Evolutionary conservation across 2,797 vertebrate species (phyloP).

Genomic region (Erpetoichthys calabaricus): DNA sequence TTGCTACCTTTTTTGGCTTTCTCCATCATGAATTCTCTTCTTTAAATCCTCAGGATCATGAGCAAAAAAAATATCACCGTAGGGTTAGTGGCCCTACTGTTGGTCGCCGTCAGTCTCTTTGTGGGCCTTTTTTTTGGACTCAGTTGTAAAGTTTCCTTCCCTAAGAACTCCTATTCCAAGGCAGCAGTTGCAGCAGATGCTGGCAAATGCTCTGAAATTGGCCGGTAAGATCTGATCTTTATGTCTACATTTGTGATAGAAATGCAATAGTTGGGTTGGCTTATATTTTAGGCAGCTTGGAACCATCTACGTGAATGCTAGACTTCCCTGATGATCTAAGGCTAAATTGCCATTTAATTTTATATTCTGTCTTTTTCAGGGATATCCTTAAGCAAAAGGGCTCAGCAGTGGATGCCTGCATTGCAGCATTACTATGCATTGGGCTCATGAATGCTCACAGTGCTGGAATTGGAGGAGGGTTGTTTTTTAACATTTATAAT

Average conservation of each 20-base stretch:
- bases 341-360: no score
- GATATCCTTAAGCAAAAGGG: constrained; percentile 64
- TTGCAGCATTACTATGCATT: constrained; percentile 71
- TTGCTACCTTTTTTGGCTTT: no score
- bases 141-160: neutral
- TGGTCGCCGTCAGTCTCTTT: neutral
- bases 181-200: constrained; percentile 1
- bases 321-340: no score
- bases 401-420: constrained; percentile 72
- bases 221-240: neutral
- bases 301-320: no score
- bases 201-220: neutral
- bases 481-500: constrained; percentile 73
- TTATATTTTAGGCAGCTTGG: no score
- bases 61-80: neutral
- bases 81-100: neutral
- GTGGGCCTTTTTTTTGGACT: neutral
- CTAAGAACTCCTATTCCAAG: neutral
- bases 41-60: neutral
- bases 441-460: constrained; percentile 84
- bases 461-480: constrained; percentile 84
- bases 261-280: no score
- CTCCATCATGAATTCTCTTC: no score
- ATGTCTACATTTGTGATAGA: no score
- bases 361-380: constrained; percentile 36